These are phyloP conservation scores for Trachemys scripta DNA, from an alignment of 2,113 vertebrate species.

Conservation along the genomic window DNA sequence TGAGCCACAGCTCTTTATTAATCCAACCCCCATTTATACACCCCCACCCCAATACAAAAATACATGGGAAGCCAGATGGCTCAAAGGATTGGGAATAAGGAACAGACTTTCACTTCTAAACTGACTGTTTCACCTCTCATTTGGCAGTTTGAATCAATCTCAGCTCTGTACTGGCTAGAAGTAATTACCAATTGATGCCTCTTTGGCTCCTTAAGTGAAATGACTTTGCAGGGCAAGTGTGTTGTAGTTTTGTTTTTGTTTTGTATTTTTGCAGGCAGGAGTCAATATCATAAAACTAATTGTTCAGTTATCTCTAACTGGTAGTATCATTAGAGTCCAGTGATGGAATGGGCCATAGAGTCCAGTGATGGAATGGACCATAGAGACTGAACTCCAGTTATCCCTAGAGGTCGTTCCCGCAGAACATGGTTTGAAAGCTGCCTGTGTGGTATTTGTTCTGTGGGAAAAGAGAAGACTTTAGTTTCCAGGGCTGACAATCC, in stretches of 20 bases:
- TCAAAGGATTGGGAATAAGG: background rate
- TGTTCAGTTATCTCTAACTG: background rate
- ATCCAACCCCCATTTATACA: background rate
- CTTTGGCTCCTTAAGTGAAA: background rate
- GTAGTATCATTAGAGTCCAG: background rate
- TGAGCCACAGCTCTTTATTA: background rate
- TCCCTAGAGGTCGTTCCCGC: background rate
- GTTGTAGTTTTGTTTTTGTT: background rate
- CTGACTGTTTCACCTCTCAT: background rate
- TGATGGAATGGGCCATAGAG: background rate
- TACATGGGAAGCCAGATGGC: rapidly evolving
- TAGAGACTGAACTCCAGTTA: background rate
- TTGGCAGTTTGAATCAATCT: background rate
- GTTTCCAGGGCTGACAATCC: background rate
- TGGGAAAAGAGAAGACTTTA: background rate
- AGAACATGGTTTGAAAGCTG: background rate
- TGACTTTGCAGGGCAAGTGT: background rate
- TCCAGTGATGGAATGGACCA: background rate
- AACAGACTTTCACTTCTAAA: background rate
- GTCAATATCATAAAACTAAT: background rate
- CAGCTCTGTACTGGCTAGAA: background rate
- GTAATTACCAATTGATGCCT: rapidly evolving
- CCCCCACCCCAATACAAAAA: background rate
- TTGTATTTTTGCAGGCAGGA: background rate
- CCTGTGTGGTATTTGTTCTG: background rate